Conservation (phyloP, 2,888 invertebrate genomes). For the Caenorhabditis doughertyi region DNA sequence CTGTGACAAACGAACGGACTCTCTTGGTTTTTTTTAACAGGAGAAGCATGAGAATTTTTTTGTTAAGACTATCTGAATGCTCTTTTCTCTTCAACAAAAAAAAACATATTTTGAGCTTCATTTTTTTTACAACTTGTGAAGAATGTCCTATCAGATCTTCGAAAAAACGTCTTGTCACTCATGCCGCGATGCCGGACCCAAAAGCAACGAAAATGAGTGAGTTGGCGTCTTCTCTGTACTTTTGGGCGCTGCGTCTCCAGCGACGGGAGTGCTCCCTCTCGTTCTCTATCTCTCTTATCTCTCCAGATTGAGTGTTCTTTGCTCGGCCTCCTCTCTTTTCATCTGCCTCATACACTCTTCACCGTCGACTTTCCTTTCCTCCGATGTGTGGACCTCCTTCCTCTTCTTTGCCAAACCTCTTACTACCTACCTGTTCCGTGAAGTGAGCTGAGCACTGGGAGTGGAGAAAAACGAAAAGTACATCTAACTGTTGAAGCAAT, state of each 20-base stretch:
- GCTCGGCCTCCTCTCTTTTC: slow-evolving; percentile 39
- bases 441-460: slow-evolving; percentile 47
- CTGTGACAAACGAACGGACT: too few species aligned
- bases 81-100: too few species aligned
- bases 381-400: slow-evolving; percentile 54
- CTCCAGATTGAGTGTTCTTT: slow-evolving; percentile 55
- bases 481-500: slow-evolving; percentile 36
- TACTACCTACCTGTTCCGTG: slow-evolving; percentile 65
- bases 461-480: slow-evolving; percentile 10
- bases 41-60: too few species aligned
- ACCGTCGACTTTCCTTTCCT: slow-evolving; percentile 47
- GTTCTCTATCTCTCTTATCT: slow-evolving; percentile 53
- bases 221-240: slow-evolving; percentile 52
- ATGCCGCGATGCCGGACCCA: slow-evolving; percentile 38
- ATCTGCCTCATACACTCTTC: slow-evolving; percentile 31
- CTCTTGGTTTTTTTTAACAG: too few species aligned
- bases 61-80: too few species aligned
- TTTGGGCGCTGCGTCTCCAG: slow-evolving; percentile 58
- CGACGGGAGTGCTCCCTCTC: slow-evolving; percentile 36
- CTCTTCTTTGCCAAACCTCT: slow-evolving; percentile 61
- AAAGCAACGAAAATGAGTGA: slow-evolving; percentile 39
- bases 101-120: too few species aligned
- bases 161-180: slow-evolving; percentile 54
- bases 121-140: too few species aligned
- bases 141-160: slow-evolving; percentile 35